Base-by-base conservation (phyloP, 2,797 vertebrate genomes). In the Darevskia nairensis region DNA sequence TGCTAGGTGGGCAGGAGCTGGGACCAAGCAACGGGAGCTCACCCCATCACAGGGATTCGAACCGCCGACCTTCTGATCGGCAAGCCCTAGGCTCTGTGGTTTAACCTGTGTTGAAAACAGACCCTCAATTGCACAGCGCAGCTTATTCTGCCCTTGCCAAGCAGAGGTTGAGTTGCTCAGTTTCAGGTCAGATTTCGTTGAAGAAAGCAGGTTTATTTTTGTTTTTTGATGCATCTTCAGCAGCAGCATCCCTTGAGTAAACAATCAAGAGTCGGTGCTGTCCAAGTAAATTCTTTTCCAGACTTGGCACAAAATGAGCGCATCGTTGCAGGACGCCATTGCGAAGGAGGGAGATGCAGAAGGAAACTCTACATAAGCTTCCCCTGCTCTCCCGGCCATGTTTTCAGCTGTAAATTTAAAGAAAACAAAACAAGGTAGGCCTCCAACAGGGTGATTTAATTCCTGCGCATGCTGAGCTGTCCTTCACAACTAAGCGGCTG, bases 141-240 rank as follows among this genome's bases (percentile, higher is more conserved):
- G 80, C 59, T 75, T 55, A 11, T 9, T 68, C 41, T 75, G 61
- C n/a, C 86, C 80, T 88, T 88, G 80, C 66, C 29, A 76, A 82
- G n/a, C 27, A 9, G 17, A 83, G 86, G 80, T 76, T 76, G 80
- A 35, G 25, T 39, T 4, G 25, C 80, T 50, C 23, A 11, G 10
- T 59, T 68, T 68, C 80, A 68, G 74, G 72, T 83, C 86, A 77
- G 72, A 82, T 88, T 76, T 76, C 80, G 21, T 55, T 68, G 59
- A 82, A 82, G 39, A 76, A 76, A 23, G 41, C 59, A 82, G 41
- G 23, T 55, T 82, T 75, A 50, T 74, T 46, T 50, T 50, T 59
- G 64, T 8, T 71, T 71, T 79, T 78, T 25, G 23, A 44, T 64
- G 27, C 55, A 3, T 44, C 68, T 32, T 17, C 85, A 35, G 11